Evolutionary conservation across 2,888 invertebrate species (phyloP), one percentile per base, ranked within the genome.

Genomic region (Chymomyza procnemis): DNA sequence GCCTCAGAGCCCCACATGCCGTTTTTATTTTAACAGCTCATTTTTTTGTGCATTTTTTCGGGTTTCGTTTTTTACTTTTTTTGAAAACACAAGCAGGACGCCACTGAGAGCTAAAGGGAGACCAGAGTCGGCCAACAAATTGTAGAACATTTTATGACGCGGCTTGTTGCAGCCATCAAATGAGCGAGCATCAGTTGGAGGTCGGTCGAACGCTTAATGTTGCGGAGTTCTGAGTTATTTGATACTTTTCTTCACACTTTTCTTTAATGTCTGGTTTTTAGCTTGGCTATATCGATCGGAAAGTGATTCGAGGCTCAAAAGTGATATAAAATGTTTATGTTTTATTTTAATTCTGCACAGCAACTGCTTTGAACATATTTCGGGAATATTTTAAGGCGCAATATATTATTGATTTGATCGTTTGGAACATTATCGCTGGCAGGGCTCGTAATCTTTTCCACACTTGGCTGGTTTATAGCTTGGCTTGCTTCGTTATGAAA

Each of bases 1-100:
- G 34, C 34, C 34, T 12, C 34, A 9, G 6, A 30, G 34, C 34
- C 9, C 9, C 34, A 41, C 34, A 41, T 41, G 86, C 79, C 64
- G 81, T 84, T 81, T 81, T 86, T 81, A 86, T 73, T 84, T 84
- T 71, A 86, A 86, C 86, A 84, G 81, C 81, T 78, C 84, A 76
- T 85, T 83, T 74, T 83, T 73, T 66, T 73, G 52, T 47, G 64
- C 34, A 61, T 14, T 54, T 26, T 14, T 14, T 21, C 4, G 1
- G 4, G 18, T 48, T 18, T 18, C 6, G 6, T 18, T 6, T 18
- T 3, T 18, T 48, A n/a, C 6, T 48, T 18, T 48, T 18, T 41
- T 52, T 9, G 46, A 52, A 34, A 22, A 60, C 56, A 68, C 69
- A 78, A 77, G 72, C 69, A 78, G 79, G 72, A 72, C 65, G 69